Evolutionary conservation across 1,140 invertebrate species (phyloP).

Genomic region (Sinonovacula constricta): DNA sequence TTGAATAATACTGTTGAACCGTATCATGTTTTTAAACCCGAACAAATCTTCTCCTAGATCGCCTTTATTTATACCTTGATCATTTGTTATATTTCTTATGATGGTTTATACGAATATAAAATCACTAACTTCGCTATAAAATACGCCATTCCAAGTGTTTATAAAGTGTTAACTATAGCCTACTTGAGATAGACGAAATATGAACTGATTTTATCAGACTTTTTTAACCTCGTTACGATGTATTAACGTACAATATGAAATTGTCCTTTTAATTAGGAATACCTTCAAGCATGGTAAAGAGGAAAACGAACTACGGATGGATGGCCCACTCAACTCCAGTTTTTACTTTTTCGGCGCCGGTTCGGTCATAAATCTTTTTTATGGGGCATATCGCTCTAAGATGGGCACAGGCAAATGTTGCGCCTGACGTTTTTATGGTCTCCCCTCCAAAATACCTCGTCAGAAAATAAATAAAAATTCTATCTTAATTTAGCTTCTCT

Average conservation of each 20-base stretch:
- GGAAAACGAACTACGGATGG: constrained; percentile 41
- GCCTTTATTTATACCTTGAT: too few relatives aligned
- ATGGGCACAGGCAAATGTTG: constrained; percentile 40
- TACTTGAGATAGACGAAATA: too few relatives aligned
- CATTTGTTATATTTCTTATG: too few relatives aligned
- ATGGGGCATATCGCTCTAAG: constrained; percentile 53
- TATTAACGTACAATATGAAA: constrained; percentile 12
- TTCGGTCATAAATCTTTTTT: constrained; percentile 50
- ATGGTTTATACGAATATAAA: too few relatives aligned
- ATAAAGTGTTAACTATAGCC: too few relatives aligned
- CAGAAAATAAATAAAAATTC: constrained; percentile 51
- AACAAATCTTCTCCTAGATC: too few relatives aligned
- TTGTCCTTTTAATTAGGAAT: constrained; percentile 27
- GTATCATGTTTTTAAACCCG: too few relatives aligned
- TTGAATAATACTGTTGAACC: too few relatives aligned
- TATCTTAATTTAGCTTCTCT: constrained; percentile 43
- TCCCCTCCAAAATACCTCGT: constrained; percentile 27
- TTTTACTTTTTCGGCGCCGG: constrained; percentile 50
- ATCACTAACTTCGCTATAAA: too few relatives aligned
- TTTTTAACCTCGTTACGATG: constrained; percentile 32
- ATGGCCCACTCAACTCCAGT: constrained; percentile 24
- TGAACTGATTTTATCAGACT: neutral
- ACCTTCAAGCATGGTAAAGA: constrained; percentile 5
- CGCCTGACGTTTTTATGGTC: constrained; percentile 40
- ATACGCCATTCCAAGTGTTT: too few relatives aligned